Conservation (phyloP, 2,797 vertebrate species). For the Emys orbicularis region DNA sequence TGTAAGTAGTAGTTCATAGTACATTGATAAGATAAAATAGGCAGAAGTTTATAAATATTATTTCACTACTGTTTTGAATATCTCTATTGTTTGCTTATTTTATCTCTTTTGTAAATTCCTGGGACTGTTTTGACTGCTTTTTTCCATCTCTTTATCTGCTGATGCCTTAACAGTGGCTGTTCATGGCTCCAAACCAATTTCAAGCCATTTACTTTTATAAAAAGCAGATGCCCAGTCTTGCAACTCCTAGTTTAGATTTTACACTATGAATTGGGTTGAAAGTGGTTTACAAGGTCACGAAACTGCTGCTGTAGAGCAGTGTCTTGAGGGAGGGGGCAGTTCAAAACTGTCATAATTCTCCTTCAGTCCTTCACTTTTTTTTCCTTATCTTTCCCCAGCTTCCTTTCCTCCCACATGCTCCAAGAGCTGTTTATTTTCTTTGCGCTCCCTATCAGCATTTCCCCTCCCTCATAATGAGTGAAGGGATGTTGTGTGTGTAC, state of each 20-base stretch:
- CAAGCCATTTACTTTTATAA: not conserved
- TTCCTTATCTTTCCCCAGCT: not conserved
- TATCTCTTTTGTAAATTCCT: not conserved
- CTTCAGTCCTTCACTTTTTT: not conserved
- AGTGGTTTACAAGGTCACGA: not conserved
- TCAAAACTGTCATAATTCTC: not conserved
- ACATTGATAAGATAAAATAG: conserved; percentile 14
- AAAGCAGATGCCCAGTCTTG: not conserved
- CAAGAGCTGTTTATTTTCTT: not conserved
- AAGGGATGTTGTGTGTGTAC: fast-evolving
- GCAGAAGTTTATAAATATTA: not conserved
- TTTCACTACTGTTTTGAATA: not conserved
- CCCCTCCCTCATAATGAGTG: not conserved
- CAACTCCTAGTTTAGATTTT: conserved; percentile 1
- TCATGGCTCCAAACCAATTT: not conserved
- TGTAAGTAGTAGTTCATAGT: conserved; percentile 35
- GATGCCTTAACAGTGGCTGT: conserved; percentile 13
- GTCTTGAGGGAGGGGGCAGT: not conserved
- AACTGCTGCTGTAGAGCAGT: not conserved
- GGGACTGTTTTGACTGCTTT: not conserved
- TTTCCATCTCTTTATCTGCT: conserved; percentile 7
- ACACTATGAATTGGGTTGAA: not conserved
- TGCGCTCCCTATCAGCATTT: not conserved
- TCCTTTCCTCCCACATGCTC: not conserved
- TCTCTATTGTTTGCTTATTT: not conserved